Evolutionary conservation across 1,140 invertebrate genomes (phyloP), one percentile per base, ranked within the genome.

Genomic region (Ruditapes philippinarum): DNA sequence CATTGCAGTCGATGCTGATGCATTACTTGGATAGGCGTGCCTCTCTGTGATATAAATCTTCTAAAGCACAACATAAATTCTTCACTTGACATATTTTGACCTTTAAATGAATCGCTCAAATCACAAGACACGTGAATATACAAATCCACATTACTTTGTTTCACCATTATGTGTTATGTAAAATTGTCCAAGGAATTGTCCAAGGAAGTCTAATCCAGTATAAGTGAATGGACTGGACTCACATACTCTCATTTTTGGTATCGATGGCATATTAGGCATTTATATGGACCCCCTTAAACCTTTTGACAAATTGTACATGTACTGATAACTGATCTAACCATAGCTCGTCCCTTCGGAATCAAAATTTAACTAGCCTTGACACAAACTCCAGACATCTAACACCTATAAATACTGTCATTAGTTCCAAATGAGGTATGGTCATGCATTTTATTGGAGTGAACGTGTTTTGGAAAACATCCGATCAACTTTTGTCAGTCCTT

Each of bases 391-490:
- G 25, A 19, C 62, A 31, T 33, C 62, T 28, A 31, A 68, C 62
- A 31, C 62, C 28, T 68, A 68, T 68, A 3, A 68, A 33, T 3
- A 33, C 12, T 14, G 62, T 28, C 62, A 68, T 33, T 33, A 79
- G 25, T 42, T 79, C 76, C 19, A 79, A 57, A 33, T 28, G 40
- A 31, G 76, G 76, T 14, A 79, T 12, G 17, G 76, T 54, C 40
- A 79, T 51, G 40, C 40, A 25, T 57, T 79, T 79, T 1, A 79
- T 28, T 54, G 76, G 76, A 11, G 76, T 45, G 54, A 33, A 28
- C 76, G 42, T 51, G 42, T 54, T 79, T 79, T 79, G 7, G 76
- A 42, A 79, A 79, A 79, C 28, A 79, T 19, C 4, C 9, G n/a
- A n/a, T 79, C 25, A 1, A 33, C 31, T 14, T 79, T 54, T 5